Percentiles rank a stretch among this genome's conserved stretches.
Evolutionary conservation across 1,140 invertebrate species (phyloP).

Genomic region (Habropoda laboriosa): DNA sequence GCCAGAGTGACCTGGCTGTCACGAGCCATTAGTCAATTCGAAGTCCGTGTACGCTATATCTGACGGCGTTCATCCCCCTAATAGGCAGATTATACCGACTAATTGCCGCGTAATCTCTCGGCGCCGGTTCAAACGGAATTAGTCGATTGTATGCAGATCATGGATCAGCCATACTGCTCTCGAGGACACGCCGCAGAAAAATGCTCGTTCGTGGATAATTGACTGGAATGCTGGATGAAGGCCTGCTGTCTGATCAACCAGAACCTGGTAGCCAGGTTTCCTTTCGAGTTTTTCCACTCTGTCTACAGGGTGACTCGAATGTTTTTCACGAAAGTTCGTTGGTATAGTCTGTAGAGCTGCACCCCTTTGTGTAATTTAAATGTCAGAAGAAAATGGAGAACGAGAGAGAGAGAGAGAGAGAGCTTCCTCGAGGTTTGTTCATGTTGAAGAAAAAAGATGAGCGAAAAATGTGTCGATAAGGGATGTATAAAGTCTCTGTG

Average conservation of each 20-base stretch:
- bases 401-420: no score
- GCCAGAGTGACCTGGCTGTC: not conserved
- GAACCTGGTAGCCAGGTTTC: not conserved
- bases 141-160: constrained; percentile 49
- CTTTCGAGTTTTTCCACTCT: not conserved
- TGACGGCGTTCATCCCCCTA: constrained; percentile 51
- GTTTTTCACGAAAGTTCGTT: no score
- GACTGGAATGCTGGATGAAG: not conserved
- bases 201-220: not conserved
- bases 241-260: not conserved
- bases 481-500: no score
- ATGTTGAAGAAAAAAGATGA: no score
- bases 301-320: no score
- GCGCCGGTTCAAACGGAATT: constrained; percentile 47
- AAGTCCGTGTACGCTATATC: not conserved
- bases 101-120: constrained; percentile 65
- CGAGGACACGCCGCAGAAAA: not conserved
- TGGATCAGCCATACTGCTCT: not conserved
- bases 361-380: no score
- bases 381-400: no score
- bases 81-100: constrained; percentile 59
- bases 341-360: no score
- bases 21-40: constrained; percentile 67
- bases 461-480: no score
- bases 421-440: no score